Conservation (phyloP, 1,140 invertebrate genomes). For the Brachionus rubens region DNA sequence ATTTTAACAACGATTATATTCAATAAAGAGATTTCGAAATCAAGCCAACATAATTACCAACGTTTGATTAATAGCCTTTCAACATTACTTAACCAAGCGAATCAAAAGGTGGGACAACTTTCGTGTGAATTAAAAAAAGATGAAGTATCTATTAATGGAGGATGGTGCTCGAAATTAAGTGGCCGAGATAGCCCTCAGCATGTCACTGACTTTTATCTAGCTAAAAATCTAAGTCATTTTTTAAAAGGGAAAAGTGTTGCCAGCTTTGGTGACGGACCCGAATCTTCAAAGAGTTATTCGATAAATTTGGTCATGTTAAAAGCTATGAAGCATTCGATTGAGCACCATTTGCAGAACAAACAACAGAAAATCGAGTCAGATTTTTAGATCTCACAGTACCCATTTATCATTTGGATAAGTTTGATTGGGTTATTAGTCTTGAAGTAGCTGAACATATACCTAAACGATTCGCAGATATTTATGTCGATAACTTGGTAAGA, state of each 20-base stretch:
- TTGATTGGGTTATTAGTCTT: constrained; percentile 30
- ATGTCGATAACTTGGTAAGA: constrained; percentile 12
- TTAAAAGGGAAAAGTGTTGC: neutral
- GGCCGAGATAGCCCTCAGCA: no score
- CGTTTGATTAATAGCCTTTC: no score
- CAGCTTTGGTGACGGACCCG: constrained; percentile 40
- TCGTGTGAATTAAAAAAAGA: no score
- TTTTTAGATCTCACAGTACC: constrained; percentile 34
- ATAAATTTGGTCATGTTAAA: neutral
- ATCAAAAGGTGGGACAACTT: no score
- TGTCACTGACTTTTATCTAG: no score
- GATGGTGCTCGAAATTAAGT: no score
- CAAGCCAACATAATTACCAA: no score
- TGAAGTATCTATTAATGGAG: no score
- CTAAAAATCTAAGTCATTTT: no score
- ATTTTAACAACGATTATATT: no score
- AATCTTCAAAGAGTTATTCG: neutral
- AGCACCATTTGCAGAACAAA: constrained; percentile 23
- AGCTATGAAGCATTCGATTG: constrained; percentile 35
- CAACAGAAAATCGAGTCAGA: neutral
- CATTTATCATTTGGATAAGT: constrained; percentile 13
- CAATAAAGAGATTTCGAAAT: no score
- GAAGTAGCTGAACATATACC: constrained; percentile 42
- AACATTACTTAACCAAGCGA: no score
- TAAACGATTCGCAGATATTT: neutral